Evolutionary conservation across 2,797 vertebrate species (phyloP), one percentile per base, ranked within the genome.

Genomic region (Antrozous pallidus): DNA sequence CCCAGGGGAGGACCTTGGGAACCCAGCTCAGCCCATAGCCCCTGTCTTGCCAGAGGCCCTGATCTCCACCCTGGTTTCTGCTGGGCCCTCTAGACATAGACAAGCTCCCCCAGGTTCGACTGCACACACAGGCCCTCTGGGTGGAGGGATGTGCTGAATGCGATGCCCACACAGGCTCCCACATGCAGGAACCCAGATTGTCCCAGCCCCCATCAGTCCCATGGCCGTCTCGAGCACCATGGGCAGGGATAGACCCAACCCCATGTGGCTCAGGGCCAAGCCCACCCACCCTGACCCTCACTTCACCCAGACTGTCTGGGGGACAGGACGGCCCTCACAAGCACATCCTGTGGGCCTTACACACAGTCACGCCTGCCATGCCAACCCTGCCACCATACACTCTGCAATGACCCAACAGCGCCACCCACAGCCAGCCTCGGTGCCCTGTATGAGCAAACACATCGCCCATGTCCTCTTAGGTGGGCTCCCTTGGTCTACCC

Each of bases 401-500:
- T 11, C 58, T 10, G 1, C 8, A 6, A 42, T 9, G 1, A 22
- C 20, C n/a, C n/a, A n/a, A n/a, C n/a, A n/a, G n/a, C n/a, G n/a
- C 31, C 74, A 3, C 5, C 1, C 16, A 10, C 24, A 11, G 0
- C 54, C 47, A 3, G 0, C 88, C 5, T 1, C 6, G 0, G 17
- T 28, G 3, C 88, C n/a, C 40, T 24, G 9, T 4, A 0, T 13
- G 11, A 5, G 84, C 0, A 3, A n/a, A 9, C 2, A 0, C 14
- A 0, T 4, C 11, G 17, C 38, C 6, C 45, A 1, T 6, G 26
- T 0, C 0, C 11, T 28, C 26, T 22, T 2, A 0, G 56, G 8
- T 0, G 14, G 85, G 54, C 28, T 36, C 33, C 74, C 45, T 9
- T 6, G 5, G 17, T 2, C 65, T 17, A 26, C 14, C 47, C 4